Evolutionary conservation across 2,888 invertebrate genomes (phyloP), one percentile per base, ranked within the genome.

Genomic region (Corythucha ciliata): DNA sequence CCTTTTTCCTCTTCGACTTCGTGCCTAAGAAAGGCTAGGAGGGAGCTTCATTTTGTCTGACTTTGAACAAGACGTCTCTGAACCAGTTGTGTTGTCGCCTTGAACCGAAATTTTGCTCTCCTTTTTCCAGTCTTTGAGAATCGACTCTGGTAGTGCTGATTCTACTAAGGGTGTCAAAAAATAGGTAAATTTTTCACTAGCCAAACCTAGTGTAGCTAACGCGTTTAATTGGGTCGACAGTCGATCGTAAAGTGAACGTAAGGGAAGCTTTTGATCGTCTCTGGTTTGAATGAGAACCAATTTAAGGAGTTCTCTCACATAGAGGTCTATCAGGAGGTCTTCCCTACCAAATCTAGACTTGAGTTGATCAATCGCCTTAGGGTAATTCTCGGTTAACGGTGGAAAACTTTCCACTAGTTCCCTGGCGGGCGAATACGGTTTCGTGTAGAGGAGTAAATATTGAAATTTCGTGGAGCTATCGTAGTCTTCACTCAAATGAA

Each of bases 131-230:
- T 57, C 59, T 29, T 60, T 12, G 16, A 63, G 41, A 6, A 62
- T 41, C 2, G 61, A 61, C 16, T 60, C 56, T 2, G 63, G 64
- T 12, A 65, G 49, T 48, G 59, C 58, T 2, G 63, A 64, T 44
- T 64, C 64, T 12, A 64, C 61, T 3, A 64, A 53, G 2, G 64
- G 65, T 48, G 59, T 64, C 12, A 63, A 49, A 57, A 63, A 59
- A 6, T 59, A 58, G 14, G 60, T 56, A 24, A 56, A 62, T 22
- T 60, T 64, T 21, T 63, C 62, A 2, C 58, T 37, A 7, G 61
- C 59, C 22, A 64, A 56, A 8, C 62, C 62, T n/a, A 64, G 53
- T 8, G 61, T 60, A 18, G 60, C 59, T 29, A 64, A 54, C 16
- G 63, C 60, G 16, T 62, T 47, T 22, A 65, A 47, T 36, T 64